Conservation (phyloP, 2,113 vertebrate genomes). For the Hassar affinis region DNA sequence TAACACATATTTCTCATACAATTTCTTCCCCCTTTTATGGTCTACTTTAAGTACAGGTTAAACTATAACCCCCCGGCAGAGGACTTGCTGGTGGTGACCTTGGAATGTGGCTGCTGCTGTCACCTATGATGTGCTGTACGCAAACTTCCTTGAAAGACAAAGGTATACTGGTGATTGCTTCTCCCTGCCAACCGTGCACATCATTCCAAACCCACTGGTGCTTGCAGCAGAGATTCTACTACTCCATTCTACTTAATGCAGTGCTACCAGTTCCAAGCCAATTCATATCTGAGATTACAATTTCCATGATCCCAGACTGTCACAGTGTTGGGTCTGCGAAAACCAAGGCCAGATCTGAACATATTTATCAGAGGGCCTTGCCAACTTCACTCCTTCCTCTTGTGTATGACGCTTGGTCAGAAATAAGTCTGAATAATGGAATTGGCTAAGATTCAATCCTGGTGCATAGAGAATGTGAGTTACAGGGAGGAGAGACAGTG, state of each 20-base stretch:
- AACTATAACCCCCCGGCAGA: conserved; percentile 27
- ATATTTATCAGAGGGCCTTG: conserved; percentile 1
- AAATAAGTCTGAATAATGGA: conserved; percentile 21
- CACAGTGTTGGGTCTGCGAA: background rate
- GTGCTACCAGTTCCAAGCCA: background rate
- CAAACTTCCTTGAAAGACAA: background rate
- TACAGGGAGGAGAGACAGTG: background rate
- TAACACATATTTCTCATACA: background rate
- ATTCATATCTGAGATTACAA: background rate
- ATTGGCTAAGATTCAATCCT: conserved; percentile 22
- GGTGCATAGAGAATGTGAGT: conserved; percentile 17
- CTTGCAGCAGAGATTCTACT: background rate
- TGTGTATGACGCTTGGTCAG: background rate
- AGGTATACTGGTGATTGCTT: background rate
- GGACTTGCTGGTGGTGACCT: conserved; percentile 43
- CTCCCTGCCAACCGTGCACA: background rate
- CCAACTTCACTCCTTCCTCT: conserved; percentile 3
- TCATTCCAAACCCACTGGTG: background rate
- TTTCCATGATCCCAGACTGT: background rate
- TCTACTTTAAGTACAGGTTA: conserved; percentile 53
- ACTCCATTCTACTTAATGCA: background rate
- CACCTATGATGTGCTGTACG: background rate
- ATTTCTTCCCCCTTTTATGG: conserved; percentile 29
- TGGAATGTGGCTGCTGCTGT: conserved; percentile 15
- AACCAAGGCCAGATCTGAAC: background rate